phyloP scores from a whole-genome alignment of 2,888 invertebrate species.

The Agrenia bidenticulata region DNA sequence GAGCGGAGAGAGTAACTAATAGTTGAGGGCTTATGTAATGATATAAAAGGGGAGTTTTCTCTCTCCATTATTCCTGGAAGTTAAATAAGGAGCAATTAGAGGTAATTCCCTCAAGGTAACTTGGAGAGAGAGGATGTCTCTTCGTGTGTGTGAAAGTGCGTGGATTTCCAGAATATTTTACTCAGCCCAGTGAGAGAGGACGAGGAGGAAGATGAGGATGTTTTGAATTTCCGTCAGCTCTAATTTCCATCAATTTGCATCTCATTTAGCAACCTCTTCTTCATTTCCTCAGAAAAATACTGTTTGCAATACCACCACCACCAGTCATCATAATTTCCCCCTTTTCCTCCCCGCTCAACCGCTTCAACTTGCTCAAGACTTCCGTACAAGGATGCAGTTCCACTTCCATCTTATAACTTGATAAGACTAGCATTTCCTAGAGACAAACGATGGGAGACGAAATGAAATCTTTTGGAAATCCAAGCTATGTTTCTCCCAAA shows the following conservation, averaged over 20 bases:
- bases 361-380: no score
- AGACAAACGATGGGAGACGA: no score
- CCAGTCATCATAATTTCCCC: background rate
- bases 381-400: no score
- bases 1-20: no score
- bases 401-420: no score
- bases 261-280: constrained; percentile 17
- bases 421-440: no score
- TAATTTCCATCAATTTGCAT: constrained; percentile 21
- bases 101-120: constrained; percentile 5
- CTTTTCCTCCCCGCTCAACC: background rate
- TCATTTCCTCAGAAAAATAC: constrained; percentile 3
- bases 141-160: constrained; percentile 1
- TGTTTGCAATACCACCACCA: constrained; percentile 6
- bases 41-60: constrained; percentile 2
- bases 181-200: no score
- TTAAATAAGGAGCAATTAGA: constrained; percentile 10
- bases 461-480: no score
- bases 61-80: background rate
- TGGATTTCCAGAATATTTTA: background rate
- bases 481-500: no score
- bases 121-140: background rate
- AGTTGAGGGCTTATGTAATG: background rate
- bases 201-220: constrained; percentile 10
- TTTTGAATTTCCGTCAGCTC: constrained; percentile 18